These are phyloP conservation scores for Anoura caudifer DNA, from an alignment of 2,113 vertebrate species.

Conservation along the genomic window DNA sequence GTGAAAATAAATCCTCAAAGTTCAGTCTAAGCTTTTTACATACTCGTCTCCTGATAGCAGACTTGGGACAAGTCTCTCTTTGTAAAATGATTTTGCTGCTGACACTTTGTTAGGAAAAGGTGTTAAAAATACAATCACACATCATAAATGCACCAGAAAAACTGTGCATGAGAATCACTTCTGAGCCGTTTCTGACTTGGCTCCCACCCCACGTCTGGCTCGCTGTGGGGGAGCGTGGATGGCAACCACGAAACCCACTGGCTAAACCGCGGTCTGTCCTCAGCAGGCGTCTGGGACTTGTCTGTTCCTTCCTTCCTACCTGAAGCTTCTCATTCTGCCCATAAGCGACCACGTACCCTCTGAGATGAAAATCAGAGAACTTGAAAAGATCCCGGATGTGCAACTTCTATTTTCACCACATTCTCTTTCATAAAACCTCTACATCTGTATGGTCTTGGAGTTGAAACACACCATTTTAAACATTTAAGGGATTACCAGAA, in stretches of 20 bases:
- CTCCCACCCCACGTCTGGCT: not conserved
- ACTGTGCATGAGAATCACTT: not conserved
- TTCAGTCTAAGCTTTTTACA: not conserved
- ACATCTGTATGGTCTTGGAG: not conserved
- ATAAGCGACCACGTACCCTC: not conserved
- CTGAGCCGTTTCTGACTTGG: not conserved
- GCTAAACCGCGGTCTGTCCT: not conserved
- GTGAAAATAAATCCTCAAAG: not conserved
- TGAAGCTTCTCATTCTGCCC: not conserved
- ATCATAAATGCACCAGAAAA: not conserved
- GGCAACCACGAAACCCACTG: rapidly evolving
- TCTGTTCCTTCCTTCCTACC: not conserved
- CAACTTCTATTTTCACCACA: not conserved
- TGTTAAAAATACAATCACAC: not conserved
- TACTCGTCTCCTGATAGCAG: not conserved
- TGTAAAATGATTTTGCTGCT: not conserved
- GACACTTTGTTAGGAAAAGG: not conserved
- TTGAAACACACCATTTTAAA: not conserved
- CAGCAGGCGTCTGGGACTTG: not conserved
- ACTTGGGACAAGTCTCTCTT: not conserved
- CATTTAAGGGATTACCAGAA: not conserved
- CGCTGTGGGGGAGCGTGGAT: no score
- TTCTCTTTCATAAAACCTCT: not conserved
- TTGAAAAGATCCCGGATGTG: not conserved
- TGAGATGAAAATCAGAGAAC: not conserved